phyloP scores from a whole-genome alignment of 2,797 vertebrate species.

The Serranus cabrilla region DNA sequence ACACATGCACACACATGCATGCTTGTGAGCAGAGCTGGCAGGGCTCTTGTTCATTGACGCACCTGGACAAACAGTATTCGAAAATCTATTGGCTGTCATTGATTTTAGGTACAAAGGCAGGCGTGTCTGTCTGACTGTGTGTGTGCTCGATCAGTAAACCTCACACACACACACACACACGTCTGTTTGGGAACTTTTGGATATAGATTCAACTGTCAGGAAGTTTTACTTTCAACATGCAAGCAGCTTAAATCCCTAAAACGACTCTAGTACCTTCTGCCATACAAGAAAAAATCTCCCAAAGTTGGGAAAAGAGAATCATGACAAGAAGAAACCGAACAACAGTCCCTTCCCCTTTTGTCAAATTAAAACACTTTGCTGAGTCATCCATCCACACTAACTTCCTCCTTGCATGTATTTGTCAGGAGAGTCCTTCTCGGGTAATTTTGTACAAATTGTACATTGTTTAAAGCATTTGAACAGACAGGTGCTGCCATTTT shows the following conservation, averaged over 20 bases:
- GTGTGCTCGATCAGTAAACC: conserved; percentile 42
- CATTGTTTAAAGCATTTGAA: not conserved
- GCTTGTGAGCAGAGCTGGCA: conserved; percentile 9
- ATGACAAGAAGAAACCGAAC: not conserved
- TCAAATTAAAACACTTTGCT: not conserved
- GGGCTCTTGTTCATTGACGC: conserved; percentile 60
- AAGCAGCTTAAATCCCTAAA: not conserved
- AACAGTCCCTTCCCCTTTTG: too few relatives aligned
- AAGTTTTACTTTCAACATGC: not conserved
- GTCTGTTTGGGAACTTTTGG: not conserved
- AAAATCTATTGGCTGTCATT: conserved; percentile 26
- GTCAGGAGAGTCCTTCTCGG: too few relatives aligned
- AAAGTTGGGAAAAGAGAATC: not conserved
- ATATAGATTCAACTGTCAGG: not conserved
- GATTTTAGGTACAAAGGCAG: conserved; percentile 25
- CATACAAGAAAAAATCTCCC: not conserved
- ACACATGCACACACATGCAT: conserved; percentile 15
- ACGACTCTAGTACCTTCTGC: too few relatives aligned
- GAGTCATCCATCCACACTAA: not conserved
- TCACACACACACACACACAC: too few relatives aligned
- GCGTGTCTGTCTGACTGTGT: conserved; percentile 25
- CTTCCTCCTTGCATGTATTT: not conserved
- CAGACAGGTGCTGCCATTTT: not conserved
- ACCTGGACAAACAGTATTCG: conserved; percentile 75
- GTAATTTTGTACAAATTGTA: not conserved